Evolutionary conservation across 2,797 vertebrate genomes (phyloP), one percentile per base, ranked within the genome.

Genomic region (Gephyroberyx darwinii): DNA sequence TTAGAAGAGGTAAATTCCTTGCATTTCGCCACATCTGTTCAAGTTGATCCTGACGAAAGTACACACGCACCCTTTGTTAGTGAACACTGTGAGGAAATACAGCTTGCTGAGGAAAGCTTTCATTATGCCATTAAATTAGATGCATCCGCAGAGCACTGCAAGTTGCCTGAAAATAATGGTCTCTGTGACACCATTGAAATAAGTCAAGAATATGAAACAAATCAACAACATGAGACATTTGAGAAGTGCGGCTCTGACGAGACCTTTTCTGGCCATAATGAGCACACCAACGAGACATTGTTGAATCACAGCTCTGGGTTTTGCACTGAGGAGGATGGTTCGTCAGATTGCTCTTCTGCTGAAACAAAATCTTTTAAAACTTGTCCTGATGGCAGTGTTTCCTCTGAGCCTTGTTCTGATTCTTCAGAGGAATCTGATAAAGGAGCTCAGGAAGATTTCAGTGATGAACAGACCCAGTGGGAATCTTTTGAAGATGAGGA

Each of bases 351-450:
- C 74, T 92, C 91, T 0, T 92, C 90, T n/a, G 12, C 74, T 53
- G 90, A 92, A 83, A 89, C 80, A 30, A 91, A 87, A 55, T 92
- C 89, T 50, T 92, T 91, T 54, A 81, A 90, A 54, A 91, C 91
- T 14, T 93, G 90, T 63, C 72, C 69, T 1, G 83, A 90, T 5
- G 75, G 77, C 67, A 88, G 84, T 33, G 52, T 87, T 64, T 65
- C 79, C 10, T 91, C 84, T 4, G 84, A 86, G 14, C 79, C 62
- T 45, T 84, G 33, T 67, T 88, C 65, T 0, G 81, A 91, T 63
- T 89, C 82, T 22, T 93, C 84, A 0, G 88, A 56, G 19, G 91
- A 90, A 62, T 92, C 84, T 1, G 89, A 92, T 13, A 90, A 91
- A 71, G 88, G n/a, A 77, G 57, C 58, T 45, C 84, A 64, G 35